Conservation (phyloP, 2,113 vertebrate genomes). For the Petromus typicus region DNA sequence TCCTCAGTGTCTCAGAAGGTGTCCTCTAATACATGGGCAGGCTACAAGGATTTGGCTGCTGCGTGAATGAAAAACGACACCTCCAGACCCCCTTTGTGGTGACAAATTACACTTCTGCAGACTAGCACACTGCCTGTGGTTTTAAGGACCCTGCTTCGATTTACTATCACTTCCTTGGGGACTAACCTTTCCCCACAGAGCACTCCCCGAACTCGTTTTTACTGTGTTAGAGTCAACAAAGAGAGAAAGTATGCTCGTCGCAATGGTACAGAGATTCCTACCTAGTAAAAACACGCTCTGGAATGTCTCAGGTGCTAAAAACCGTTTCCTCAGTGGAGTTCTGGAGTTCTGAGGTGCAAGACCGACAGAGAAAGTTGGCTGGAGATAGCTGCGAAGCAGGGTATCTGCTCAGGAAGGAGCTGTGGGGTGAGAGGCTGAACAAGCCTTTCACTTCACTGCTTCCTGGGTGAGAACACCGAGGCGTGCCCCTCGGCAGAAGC, state of each 20-base stretch:
- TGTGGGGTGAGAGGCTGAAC: neutral
- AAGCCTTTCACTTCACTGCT: conserved; percentile 17
- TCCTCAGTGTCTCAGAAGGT: conserved; percentile 68
- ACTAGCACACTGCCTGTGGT: neutral
- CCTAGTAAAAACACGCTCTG: neutral
- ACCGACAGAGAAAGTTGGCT: conserved; percentile 42
- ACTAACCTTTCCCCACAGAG: neutral
- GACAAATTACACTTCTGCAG: conserved; percentile 64
- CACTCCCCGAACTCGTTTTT: conserved; percentile 51
- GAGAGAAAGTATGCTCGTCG: conserved; percentile 79
- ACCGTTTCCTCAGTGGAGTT: neutral
- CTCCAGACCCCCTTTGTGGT: conserved; percentile 52
- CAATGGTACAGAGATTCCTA: neutral
- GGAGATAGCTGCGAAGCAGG: neutral
- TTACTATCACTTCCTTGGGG: conserved; percentile 58
- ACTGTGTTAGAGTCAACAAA: conserved; percentile 45
- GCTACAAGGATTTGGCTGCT: conserved; percentile 50
- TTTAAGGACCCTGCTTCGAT: conserved; percentile 53
- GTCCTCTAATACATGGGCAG: conserved; percentile 60
- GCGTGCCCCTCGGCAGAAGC: conserved; percentile 48
- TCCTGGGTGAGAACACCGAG: conserved; percentile 37
- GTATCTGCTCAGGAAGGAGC: conserved; percentile 43
- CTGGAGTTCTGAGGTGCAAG: neutral
- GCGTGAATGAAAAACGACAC: conserved; percentile 64
- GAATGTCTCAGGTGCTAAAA: neutral